phyloP scores from a whole-genome alignment of 2,888 invertebrate genomes.

The Sipunculus nudus region DNA sequence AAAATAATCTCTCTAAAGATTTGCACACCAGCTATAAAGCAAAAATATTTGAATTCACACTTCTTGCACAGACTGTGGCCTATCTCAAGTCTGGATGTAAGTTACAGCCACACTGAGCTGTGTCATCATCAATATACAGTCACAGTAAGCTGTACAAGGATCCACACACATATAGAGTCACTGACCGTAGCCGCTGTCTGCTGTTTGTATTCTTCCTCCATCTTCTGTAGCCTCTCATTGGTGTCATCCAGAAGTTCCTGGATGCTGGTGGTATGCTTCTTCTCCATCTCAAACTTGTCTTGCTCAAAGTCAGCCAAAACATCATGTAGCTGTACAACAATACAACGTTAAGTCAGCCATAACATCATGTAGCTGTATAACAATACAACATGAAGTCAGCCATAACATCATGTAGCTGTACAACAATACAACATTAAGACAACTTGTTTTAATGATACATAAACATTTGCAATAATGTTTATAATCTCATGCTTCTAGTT shows the following conservation, averaged over 20 bases:
- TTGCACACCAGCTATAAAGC: no score
- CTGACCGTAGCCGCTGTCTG: slow-evolving; percentile 59
- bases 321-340: slow-evolving; percentile 56
- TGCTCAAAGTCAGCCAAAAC: slow-evolving; percentile 59
- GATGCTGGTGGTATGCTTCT: slow-evolving; percentile 62
- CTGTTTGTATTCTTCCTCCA: slow-evolving; percentile 62
- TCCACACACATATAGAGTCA: no score
- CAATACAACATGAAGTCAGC: neutral
- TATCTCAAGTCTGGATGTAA: no score
- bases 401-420: neutral
- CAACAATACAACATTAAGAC: neutral
- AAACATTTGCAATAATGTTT: no score
- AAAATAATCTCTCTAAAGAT: no score
- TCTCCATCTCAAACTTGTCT: slow-evolving; percentile 65
- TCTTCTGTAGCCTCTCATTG: slow-evolving; percentile 57
- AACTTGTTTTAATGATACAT: no score
- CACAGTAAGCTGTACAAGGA: no score
- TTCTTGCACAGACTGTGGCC: no score
- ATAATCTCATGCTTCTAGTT: no score
- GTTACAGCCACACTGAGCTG: no score
- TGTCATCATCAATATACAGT: no score
- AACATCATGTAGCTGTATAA: neutral
- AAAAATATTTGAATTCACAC: no score
- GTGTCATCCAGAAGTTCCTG: slow-evolving; percentile 65
- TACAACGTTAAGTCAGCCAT: neutral